Evolutionary conservation across 2,797 vertebrate genomes (phyloP).

Genomic region (Oryzias sinensis): DNA sequence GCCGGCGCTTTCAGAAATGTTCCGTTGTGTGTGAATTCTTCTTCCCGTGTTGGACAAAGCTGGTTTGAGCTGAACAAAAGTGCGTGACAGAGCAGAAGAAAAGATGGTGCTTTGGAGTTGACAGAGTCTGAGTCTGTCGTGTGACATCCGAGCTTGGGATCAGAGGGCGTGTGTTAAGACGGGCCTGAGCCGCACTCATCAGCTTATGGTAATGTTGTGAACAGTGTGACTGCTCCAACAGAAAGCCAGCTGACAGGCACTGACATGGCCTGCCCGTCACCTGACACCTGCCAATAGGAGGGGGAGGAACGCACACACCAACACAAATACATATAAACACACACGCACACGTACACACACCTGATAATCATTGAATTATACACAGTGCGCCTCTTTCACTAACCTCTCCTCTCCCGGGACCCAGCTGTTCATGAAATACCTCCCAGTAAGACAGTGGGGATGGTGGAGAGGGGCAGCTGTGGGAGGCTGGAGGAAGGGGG

Average conservation of each 20-base stretch:
- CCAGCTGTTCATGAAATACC: slow-evolving; percentile 93
- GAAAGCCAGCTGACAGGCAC: slow-evolving; percentile 80
- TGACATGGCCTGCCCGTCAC: slow-evolving; percentile 78
- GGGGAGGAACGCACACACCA: slow-evolving; percentile 54
- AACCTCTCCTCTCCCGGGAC: slow-evolving; percentile 82
- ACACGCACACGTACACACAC: slow-evolving; percentile 42
- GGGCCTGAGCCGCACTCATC: slow-evolving; percentile 62
- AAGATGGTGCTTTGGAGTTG: slow-evolving; percentile 23
- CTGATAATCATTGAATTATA: slow-evolving; percentile 86
- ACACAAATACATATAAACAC: slow-evolving; percentile 33
- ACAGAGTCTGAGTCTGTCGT: slow-evolving; percentile 31
- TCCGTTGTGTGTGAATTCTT: background rate
- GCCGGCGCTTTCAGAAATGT: background rate
- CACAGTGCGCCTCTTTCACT: slow-evolving; percentile 81
- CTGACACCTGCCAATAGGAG: slow-evolving; percentile 80
- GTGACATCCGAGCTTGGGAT: slow-evolving; percentile 52
- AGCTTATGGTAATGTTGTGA: slow-evolving; percentile 76
- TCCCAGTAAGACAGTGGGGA: slow-evolving; percentile 78
- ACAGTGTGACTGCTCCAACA: slow-evolving; percentile 71
- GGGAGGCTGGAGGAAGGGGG: slow-evolving; percentile 42
- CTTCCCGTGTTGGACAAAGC: background rate
- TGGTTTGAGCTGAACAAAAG: background rate
- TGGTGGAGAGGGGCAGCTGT: slow-evolving; percentile 61
- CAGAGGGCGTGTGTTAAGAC: slow-evolving; percentile 46
- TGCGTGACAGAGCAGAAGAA: slow-evolving; percentile 3